Percentiles rank a stretch among this genome's conserved stretches.
Conservation (phyloP, 1,140 invertebrate species). For the Sminthurides bifidus region DNA sequence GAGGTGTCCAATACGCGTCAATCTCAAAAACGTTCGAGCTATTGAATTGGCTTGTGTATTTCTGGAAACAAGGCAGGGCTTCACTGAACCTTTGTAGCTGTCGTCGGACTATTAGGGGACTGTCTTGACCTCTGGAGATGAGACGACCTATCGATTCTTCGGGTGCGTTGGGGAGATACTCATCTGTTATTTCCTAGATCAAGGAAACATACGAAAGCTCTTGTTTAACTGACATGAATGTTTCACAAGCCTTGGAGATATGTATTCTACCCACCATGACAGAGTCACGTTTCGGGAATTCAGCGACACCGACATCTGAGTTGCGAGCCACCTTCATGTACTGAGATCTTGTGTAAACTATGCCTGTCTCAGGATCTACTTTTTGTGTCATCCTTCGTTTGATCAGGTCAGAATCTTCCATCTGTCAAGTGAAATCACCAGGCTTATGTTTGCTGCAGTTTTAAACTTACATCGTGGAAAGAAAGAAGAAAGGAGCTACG, state of each 20-base stretch:
- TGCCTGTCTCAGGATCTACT: conserved; percentile 13
- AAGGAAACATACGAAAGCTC: not conserved
- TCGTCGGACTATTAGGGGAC: conserved; percentile 10
- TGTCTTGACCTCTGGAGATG: conserved; percentile 18
- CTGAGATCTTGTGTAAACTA: not conserved
- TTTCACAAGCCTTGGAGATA: not conserved
- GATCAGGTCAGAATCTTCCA: conserved; percentile 27
- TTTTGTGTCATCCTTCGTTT: conserved; percentile 20
- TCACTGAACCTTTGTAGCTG: conserved; percentile 14
- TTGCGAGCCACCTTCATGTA: not conserved
- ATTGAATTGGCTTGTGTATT: conserved; percentile 15
- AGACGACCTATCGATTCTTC: conserved; percentile 13
- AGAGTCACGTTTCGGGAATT: not conserved
- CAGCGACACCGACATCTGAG: not conserved
- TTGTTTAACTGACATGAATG: not conserved
- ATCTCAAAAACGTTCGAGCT: conserved; percentile 19
- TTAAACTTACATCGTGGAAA: not conserved
- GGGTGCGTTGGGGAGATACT: conserved; percentile 9
- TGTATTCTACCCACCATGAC: not conserved
- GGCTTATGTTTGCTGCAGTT: not conserved
- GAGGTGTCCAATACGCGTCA: conserved; percentile 18
- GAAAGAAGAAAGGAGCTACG: not conserved
- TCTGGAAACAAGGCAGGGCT: conserved; percentile 9
- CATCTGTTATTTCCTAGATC: not conserved
- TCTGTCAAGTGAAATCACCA: conserved; percentile 5